Conservation (phyloP, 2,797 vertebrate genomes). For the Macroramphosus scolopax region DNA sequence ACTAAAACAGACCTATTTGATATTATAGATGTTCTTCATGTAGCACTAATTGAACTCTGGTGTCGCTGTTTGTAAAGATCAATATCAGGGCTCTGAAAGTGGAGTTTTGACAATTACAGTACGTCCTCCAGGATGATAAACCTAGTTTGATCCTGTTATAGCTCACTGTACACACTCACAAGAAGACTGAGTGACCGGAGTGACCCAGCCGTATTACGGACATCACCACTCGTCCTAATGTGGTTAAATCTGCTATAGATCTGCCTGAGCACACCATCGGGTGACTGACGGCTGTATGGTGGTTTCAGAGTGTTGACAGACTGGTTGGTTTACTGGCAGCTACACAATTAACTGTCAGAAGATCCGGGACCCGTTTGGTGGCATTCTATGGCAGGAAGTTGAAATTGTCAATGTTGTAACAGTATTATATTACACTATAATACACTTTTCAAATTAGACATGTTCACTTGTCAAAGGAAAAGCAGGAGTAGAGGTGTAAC, state of each 20-base stretch:
- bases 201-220: slow-evolving; percentile 16
- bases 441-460: too few relatives aligned
- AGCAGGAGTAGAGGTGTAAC: too few relatives aligned
- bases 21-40: too few relatives aligned
- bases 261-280: not conserved
- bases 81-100: not conserved
- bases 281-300: slow-evolving; percentile 1
- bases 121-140: slow-evolving; percentile 11
- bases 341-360: not conserved
- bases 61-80: not conserved
- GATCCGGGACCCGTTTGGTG: too few relatives aligned
- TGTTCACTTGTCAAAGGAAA: too few relatives aligned
- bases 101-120: slow-evolving; percentile 1
- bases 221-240: slow-evolving; percentile 19
- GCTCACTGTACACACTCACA: slow-evolving; percentile 10
- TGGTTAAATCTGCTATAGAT: slow-evolving; percentile 27
- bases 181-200: slow-evolving; percentile 9
- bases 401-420: too few relatives aligned
- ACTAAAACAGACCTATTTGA: too few relatives aligned
- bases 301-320: slow-evolving; percentile 1
- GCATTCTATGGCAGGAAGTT: too few relatives aligned
- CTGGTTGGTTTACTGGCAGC: slow-evolving; percentile 2
- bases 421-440: too few relatives aligned
- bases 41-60: too few relatives aligned
- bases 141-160: slow-evolving; percentile 9